These are phyloP conservation scores for Synanthedon andrenaeformis DNA, from an alignment of 2,888 invertebrate genomes.

Conservation along the genomic window DNA sequence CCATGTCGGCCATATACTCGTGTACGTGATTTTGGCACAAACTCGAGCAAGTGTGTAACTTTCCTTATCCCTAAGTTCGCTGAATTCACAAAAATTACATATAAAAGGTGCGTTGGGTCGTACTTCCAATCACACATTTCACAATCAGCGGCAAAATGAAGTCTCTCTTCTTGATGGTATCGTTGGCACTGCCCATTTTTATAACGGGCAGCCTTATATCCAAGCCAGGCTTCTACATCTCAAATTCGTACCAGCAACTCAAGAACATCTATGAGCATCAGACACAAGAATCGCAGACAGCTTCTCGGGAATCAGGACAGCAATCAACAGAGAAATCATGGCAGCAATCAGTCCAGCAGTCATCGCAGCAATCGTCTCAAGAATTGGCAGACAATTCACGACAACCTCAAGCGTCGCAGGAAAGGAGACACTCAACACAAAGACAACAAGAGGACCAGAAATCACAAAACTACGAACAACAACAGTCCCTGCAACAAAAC, in stretches of 20 bases:
- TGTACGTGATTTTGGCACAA: no score
- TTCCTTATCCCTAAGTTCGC: no score
- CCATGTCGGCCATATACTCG: no score
- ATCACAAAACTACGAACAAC: not conserved
- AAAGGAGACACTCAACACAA: not conserved
- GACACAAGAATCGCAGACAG: not conserved
- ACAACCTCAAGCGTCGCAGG: not conserved
- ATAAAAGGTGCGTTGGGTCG: not conserved
- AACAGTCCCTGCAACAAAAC: not conserved
- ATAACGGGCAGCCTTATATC: slow-evolving; percentile 41
- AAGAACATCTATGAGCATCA: slow-evolving; percentile 8
- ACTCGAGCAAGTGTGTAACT: no score
- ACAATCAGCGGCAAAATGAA: slow-evolving; percentile 35
- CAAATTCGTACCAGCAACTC: slow-evolving; percentile 21
- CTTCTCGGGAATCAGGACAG: not conserved
- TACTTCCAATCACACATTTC: not conserved
- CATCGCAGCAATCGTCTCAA: no score
- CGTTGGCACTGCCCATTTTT: slow-evolving; percentile 40
- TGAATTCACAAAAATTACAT: not conserved
- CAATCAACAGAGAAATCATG: not conserved
- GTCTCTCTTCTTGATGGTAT: slow-evolving; percentile 41
- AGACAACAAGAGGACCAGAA: not conserved
- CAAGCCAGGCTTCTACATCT: slow-evolving; percentile 17
- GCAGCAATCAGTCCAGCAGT: not conserved
- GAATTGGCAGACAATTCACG: no score